Base-by-base conservation (phyloP, 2,888 invertebrate genomes). In the Ochropleura leucogaster region DNA sequence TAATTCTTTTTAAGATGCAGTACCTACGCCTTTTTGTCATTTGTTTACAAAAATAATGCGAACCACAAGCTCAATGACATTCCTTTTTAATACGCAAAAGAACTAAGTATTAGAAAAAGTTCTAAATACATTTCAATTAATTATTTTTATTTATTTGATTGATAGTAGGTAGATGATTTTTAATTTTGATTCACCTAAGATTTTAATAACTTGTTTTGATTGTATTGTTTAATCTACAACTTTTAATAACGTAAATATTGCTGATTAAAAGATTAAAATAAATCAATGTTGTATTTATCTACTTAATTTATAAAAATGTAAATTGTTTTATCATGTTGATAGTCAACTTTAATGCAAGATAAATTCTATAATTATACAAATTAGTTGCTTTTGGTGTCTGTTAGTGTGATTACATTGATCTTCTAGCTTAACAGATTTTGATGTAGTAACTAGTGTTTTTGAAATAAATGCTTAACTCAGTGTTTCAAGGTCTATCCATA, bases 221-320 rank as follows among this genome's bases (percentile, higher is more conserved):
- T 62, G 30, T 30, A 72, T 68, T 47, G 7, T 51, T 49, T 71
- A 68, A 46, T 47, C 71, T 59, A 46, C 46, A 44, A 71, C 59
- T 59, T 12, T 46, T 60, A 71, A 46, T 66, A 42, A 55, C 70
- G 72, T 73, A 59, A 74, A 55, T 77, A 84, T 68, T 74, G 70
- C 14, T 6, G 59, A 68, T 68, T 69, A 68, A 0, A 44, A 47
- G 65, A 81, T 72, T 74, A 63, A 49, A 55, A 30, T 12, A 44
- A 49, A 30, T 51, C 18, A 3, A 2, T 46, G 30, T 3, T 46
- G 46, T 46, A 12, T 4, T 46, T 46, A 46, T 46, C 46, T 10
- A 46, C 46, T 0, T 46, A 66, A 70, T 75, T 73, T 44, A 79
- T 71, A 30, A 71, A 18, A 18, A 49, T 46, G 9, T 46, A 10